These are phyloP conservation scores for Apistogramma diplotaenia DNA, from an alignment of 2,113 vertebrate species.

Conservation along the genomic window DNA sequence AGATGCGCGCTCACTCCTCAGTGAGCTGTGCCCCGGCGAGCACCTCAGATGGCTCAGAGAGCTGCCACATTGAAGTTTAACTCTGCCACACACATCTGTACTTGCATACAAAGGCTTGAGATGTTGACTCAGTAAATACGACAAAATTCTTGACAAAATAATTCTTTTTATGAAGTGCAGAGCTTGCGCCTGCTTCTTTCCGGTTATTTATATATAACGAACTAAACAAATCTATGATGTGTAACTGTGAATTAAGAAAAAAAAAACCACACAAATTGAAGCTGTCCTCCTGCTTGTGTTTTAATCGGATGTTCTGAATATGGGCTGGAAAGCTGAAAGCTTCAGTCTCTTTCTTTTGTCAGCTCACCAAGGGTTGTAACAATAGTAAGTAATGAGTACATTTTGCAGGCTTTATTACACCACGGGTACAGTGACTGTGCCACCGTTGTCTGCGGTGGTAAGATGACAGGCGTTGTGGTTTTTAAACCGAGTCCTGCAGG, in stretches of 20 bases:
- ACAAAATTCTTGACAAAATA: neutral
- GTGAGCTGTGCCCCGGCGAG: neutral
- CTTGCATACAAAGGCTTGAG: neutral
- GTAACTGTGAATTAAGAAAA: no score
- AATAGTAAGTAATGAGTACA: neutral
- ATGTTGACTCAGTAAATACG: neutral
- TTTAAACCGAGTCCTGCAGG: neutral
- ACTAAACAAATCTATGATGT: neutral
- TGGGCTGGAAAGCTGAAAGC: no score
- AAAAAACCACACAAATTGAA: no score
- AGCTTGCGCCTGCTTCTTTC: rapidly evolving
- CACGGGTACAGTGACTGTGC: neutral
- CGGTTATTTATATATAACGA: no score
- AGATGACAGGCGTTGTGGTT: neutral
- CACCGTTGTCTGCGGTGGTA: neutral
- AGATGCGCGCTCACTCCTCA: neutral
- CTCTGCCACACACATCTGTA: neutral
- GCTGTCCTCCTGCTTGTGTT: no score
- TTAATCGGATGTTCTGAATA: no score
- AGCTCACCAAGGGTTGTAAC: neutral
- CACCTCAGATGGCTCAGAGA: neutral
- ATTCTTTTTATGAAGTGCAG: neutral
- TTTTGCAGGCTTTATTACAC: neutral
- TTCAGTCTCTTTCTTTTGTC: neutral
- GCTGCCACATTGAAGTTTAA: neutral